Percentiles rank a stretch among this genome's conserved stretches.
Evolutionary conservation across 2,888 invertebrate species (phyloP).

Genomic region (Idaea aversata): DNA sequence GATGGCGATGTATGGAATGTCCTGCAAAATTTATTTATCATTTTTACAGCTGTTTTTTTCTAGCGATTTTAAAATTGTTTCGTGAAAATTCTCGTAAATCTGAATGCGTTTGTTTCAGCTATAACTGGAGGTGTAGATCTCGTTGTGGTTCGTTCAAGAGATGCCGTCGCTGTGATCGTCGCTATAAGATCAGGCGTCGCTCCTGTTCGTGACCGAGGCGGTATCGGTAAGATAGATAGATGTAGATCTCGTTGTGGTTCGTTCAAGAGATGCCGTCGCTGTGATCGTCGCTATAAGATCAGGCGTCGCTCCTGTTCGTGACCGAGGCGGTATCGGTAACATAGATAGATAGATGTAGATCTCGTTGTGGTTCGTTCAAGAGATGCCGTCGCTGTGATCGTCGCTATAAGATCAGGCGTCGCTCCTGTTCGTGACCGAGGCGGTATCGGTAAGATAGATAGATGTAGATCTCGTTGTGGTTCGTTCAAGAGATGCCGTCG

Average conservation of each 20-base stretch:
- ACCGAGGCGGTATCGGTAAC: too few species aligned
- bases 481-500: conserved; percentile 46
- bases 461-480: conserved; percentile 47
- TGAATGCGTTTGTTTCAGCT: conserved; percentile 20
- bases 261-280: conserved; percentile 45
- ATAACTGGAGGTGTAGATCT: conserved; percentile 43
- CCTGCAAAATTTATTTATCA: too few species aligned
- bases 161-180: conserved; percentile 45
- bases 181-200: conserved; percentile 32
- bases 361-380: conserved; percentile 47
- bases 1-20: too few species aligned
- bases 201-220: conserved; percentile 6
- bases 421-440: conserved; percentile 6
- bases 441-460: conserved; percentile 10
- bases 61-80: too few species aligned
- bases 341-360: conserved; percentile 50
- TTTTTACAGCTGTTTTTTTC: too few species aligned
- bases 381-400: conserved; percentile 46
- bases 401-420: conserved; percentile 33
- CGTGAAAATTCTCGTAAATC: too few species aligned
- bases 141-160: conserved; percentile 47
- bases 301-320: conserved; percentile 15
- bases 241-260: conserved; percentile 46
- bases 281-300: conserved; percentile 26
- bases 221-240: conserved; percentile 18